Conservation (phyloP, 2,888 invertebrate genomes). For the Cheiracanthium punctorium region DNA sequence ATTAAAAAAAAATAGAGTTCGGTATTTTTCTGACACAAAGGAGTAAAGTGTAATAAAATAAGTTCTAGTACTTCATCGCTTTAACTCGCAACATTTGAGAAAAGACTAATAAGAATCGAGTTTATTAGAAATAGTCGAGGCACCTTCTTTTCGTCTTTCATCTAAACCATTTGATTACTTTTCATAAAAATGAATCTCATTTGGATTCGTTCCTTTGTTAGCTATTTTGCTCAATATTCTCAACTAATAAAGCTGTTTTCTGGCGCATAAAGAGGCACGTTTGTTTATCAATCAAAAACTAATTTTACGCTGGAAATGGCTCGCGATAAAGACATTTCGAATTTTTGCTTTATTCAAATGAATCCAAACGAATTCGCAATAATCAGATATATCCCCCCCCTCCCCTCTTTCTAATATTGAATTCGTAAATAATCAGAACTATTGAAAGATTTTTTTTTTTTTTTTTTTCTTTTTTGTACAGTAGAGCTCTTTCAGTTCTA, state of each 20-base stretch:
- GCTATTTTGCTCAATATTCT: neutral
- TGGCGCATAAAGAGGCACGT: neutral
- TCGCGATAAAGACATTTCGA: neutral
- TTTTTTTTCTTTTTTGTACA: neutral
- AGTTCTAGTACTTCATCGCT: too few relatives aligned
- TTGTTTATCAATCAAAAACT: slow-evolving; percentile 13
- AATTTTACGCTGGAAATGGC: slow-evolving; percentile 6
- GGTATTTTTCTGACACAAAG: too few relatives aligned
- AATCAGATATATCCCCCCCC: slow-evolving; percentile 8
- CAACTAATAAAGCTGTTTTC: neutral
- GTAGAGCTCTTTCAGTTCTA: neutral
- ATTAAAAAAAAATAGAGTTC: too few relatives aligned
- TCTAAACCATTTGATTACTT: neutral
- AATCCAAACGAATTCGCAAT: slow-evolving; percentile 6
- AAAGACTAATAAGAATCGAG: too few relatives aligned
- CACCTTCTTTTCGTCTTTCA: neutral
- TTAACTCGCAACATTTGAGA: too few relatives aligned
- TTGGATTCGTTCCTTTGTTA: neutral
- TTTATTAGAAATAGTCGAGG: neutral
- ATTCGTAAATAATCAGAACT: slow-evolving; percentile 13
- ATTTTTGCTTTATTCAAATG: neutral
- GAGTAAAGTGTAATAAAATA: too few relatives aligned
- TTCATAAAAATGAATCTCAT: neutral
- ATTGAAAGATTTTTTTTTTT: neutral
- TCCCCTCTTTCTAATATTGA: slow-evolving; percentile 11